A percentile compares a stretch with the other conserved stretches of the same genome.
phyloP scores from a whole-genome alignment of 2,888 invertebrate species.

The Drosophila longiperda region DNA sequence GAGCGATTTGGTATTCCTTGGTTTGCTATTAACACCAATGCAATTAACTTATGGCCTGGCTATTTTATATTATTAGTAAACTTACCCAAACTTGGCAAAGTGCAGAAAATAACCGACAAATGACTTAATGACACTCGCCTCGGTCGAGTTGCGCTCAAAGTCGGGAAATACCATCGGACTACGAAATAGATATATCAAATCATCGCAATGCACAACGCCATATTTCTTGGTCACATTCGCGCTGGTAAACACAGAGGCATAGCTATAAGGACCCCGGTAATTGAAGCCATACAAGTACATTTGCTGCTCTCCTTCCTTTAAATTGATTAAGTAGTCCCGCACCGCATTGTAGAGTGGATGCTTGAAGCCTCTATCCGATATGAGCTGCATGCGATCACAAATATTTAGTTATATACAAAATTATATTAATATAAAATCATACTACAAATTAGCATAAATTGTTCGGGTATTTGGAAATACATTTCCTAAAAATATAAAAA shows the following conservation, averaged over 20 bases:
- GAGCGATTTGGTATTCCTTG: conserved; percentile 46
- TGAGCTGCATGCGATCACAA: conserved; percentile 81
- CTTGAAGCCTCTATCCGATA: conserved; percentile 86
- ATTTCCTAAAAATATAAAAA: background rate
- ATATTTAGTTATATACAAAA: background rate
- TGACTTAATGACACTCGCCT: conserved; percentile 82
- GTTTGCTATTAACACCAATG: conserved; percentile 57
- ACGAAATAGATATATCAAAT: conserved; percentile 86
- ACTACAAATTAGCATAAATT: no score
- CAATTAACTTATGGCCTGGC: background rate
- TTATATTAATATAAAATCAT: background rate
- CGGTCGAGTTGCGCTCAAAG: conserved; percentile 77
- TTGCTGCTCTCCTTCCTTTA: conserved; percentile 74
- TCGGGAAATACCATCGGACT: conserved; percentile 84
- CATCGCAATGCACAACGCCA: conserved; percentile 86
- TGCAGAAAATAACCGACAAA: conserved; percentile 85
- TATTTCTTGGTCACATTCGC: conserved; percentile 63
- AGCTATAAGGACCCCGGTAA: conserved; percentile 85
- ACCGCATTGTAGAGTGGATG: conserved; percentile 85
- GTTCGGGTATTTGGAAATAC: background rate
- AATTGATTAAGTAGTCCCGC: conserved; percentile 60
- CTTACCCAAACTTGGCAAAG: conserved; percentile 86
- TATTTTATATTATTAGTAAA: background rate
- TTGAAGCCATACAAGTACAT: conserved; percentile 86
- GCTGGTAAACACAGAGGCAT: conserved; percentile 84